Base-by-base conservation (phyloP, 2,888 invertebrate genomes). In the Acanthosepion lycidas region DNA sequence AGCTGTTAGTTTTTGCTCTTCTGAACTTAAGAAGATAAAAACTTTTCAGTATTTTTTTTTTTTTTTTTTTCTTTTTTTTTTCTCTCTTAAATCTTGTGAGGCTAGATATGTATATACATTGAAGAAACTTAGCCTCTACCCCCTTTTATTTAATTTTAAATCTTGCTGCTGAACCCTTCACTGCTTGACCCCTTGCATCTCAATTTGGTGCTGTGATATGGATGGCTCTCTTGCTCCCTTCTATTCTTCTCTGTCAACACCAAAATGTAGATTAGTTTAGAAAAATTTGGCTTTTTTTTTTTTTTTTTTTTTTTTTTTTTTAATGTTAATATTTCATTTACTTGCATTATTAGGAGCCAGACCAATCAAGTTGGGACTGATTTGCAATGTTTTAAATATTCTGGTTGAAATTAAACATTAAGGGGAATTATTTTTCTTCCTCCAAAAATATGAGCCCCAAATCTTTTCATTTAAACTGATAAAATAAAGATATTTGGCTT, bases 171-270 rank as follows among this genome's bases (percentile, higher is more conserved):
- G 78, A 78, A 33, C 78, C 78, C n/a, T n/a, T n/a, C 78, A 28
- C 78, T 12, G 23, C 78, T 15, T n/a, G 12, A 59, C 59, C 20
- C 78, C n/a, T n/a, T 78, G 28, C n/a, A 28, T 78, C 78, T n/a
- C 78, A 78, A 78, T 78, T 78, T 78, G 78, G 78, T 78, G 78
- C 78, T 78, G 78, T 78, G 78, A 78, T 78, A 78, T 78, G 78
- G 78, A 78, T 78, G 78, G 12, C n/a, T 78, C n/a, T 78, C 12
- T n/a, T 78, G 78, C 78, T 78, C n/a, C n/a, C n/a, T 78, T 78
- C n/a, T n/a, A n/a, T 4, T n/a, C 28, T 78, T 23, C 59, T n/a
- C 78, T 78, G 78, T 78, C 78, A 15, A 78, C 78, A 78, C n/a
- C 78, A 78, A 78, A 78, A 28, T 1, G 5, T n/a, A n/a, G 15